Evolutionary conservation across 2,888 invertebrate genomes (phyloP), one percentile per base, ranked within the genome.

Genomic region (Bombylius discolor): DNA sequence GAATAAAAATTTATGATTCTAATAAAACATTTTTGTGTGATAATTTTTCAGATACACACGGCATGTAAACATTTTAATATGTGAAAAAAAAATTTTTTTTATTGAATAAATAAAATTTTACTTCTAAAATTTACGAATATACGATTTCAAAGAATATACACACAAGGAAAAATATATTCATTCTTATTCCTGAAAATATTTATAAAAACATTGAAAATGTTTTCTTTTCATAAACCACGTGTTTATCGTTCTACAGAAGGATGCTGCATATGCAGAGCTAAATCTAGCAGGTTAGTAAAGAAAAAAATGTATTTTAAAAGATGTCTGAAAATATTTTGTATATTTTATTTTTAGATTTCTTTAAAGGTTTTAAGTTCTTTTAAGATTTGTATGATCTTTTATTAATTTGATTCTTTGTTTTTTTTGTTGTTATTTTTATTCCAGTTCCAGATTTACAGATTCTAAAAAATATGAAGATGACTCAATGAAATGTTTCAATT

Each of bases 231-330:
- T 74, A 87, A 86, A 73, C 89, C 89, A 61, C 86, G 88, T 77
- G 89, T 89, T 60, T 90, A 89, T 70, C 81, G 87, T 63, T 87
- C 87, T 54, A 78, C 84, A 55, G 84, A 84, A 63, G 90, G 90
- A 52, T 90, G 90, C 72, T 90, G 89, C 73, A 90, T 90, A 66
- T 90, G 89, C 71, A 84, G 87, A 71, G 89, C 89, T 49, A 90
- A 90, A 75, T 89, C 89, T 34, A 85, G 85, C 79, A 85, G 83
- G 83, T 83, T 75, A 68, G 13, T 54, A 8, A 33, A 49, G 32
- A 53, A 42, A 23, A n/a, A 36, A 36, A 36, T 4, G 4, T 36
- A 6, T 8, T 36, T 8, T 9, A 4, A 36, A 36, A 36, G 11
- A 32, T 23, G 23, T 23, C 23, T 23, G 23, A 23, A 23, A 23